Percentiles rank a stretch among this genome's conserved stretches.
Conservation (phyloP, 2,888 invertebrate genomes). For the Cremastobaeus sp. region DNA sequence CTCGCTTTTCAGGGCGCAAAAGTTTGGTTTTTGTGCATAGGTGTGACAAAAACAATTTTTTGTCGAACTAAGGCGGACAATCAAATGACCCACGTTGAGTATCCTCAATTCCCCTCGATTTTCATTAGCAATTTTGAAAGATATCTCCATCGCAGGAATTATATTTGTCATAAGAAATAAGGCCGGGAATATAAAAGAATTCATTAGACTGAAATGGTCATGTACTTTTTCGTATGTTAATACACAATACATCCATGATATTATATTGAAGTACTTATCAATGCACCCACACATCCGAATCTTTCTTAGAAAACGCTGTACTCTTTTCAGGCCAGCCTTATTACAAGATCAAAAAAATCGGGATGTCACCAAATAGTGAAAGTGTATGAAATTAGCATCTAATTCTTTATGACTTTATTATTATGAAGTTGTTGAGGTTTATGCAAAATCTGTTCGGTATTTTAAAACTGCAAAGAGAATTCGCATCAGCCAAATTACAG, state of each 20-base stretch:
- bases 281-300: conserved; percentile 36
- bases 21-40: too few relatives aligned
- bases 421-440: conserved; percentile 11
- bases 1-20: too few relatives aligned
- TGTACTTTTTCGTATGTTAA: conserved; percentile 28
- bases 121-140: too few relatives aligned
- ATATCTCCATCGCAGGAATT: too few relatives aligned
- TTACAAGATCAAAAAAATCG: conserved; percentile 20
- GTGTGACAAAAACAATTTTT: too few relatives aligned
- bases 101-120: too few relatives aligned
- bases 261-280: conserved; percentile 40
- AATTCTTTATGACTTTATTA: conserved; percentile 26
- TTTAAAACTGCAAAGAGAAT: background rate
- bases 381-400: conserved; percentile 20
- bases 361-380: conserved; percentile 17
- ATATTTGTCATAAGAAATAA: conserved; percentile 7
- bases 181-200: conserved; percentile 1
- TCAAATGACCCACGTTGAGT: too few relatives aligned
- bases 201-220: conserved; percentile 17
- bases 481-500: background rate
- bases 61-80: too few relatives aligned
- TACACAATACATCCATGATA: conserved; percentile 29
- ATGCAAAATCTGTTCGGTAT: conserved; percentile 10
- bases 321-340: conserved; percentile 21
- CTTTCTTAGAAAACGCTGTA: conserved; percentile 32